These are phyloP conservation scores for Chaunax sp. DNA, from an alignment of 2,797 vertebrate species.

Conservation along the genomic window DNA sequence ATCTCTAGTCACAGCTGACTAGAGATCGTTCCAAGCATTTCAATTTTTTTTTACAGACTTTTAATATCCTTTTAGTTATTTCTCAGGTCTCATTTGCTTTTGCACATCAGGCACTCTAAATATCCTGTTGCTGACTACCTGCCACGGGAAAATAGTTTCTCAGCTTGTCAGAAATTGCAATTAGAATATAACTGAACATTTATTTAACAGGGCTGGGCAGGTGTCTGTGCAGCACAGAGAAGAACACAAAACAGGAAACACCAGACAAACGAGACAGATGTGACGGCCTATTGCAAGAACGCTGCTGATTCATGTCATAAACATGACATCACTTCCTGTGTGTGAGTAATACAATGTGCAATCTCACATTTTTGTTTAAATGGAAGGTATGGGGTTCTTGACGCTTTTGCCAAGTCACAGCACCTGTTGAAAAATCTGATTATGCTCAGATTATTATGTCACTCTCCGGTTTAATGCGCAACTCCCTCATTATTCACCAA, in stretches of 20 bases:
- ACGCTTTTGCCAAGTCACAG: conserved; percentile 13
- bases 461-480: conserved; percentile 24
- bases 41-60: conserved; percentile 54
- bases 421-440: conserved; percentile 34
- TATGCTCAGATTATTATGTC: conserved; percentile 26
- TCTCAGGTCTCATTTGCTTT: conserved; percentile 58
- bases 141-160: conserved; percentile 23
- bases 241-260: conserved; percentile 3
- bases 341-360: background rate
- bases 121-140: conserved; percentile 44
- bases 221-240: background rate
- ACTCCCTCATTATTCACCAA: conserved; percentile 48
- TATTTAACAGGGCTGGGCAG: background rate
- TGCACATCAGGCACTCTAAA: conserved; percentile 43
- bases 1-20: conserved; percentile 47
- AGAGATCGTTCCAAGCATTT: conserved; percentile 44
- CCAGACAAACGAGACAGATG: conserved; percentile 3
- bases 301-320: conserved; percentile 5
- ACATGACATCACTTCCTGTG: background rate
- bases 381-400: background rate
- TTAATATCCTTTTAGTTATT: conserved; percentile 56
- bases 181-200: conserved; percentile 6
- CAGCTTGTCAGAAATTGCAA: conserved; percentile 19
- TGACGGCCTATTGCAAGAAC: background rate
- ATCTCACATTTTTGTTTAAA: conserved; percentile 20